Conservation (phyloP, 2,113 vertebrate species). For the Scomber japonicus region DNA sequence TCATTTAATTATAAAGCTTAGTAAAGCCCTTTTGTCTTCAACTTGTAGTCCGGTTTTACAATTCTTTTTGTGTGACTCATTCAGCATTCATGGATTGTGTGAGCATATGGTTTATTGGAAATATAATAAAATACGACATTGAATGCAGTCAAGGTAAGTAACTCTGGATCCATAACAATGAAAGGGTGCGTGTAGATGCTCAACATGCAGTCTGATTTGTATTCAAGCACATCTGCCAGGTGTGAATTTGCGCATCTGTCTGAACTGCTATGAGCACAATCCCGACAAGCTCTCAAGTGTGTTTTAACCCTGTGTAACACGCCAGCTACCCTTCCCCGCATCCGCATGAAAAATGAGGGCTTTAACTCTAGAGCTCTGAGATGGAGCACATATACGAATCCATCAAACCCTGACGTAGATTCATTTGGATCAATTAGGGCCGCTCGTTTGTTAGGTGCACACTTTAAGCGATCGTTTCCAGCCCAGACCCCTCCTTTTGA, state of each 20-base stretch:
- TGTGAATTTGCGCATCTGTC: constrained; percentile 36
- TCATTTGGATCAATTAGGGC: constrained; percentile 82
- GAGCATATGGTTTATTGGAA: constrained; percentile 54
- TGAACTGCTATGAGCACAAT: constrained; percentile 16
- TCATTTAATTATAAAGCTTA: constrained; percentile 57
- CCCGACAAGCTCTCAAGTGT: constrained; percentile 50
- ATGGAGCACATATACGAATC: constrained; percentile 67
- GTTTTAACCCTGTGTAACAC: constrained; percentile 69
- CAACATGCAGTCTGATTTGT: constrained; percentile 47
- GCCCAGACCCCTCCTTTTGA: constrained; percentile 68
- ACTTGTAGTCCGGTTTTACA: constrained; percentile 16
- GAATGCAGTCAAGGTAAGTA: constrained; percentile 37
- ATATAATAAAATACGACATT: constrained; percentile 47
- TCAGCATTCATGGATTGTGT: constrained; percentile 17
- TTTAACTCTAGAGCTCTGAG: constrained; percentile 67
- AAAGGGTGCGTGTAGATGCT: constrained; percentile 12
- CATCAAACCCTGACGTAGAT: constrained; percentile 79
- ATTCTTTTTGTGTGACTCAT: constrained; percentile 26
- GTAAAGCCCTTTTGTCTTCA: constrained; percentile 23
- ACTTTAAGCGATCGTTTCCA: constrained; percentile 78
- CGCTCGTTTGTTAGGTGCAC: constrained; percentile 75
- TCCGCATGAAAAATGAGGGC: constrained; percentile 64
- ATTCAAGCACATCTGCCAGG: constrained; percentile 44
- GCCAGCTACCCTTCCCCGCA: constrained; percentile 34
- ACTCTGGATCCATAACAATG: constrained; percentile 33